Conservation (phyloP, 2,113 vertebrate species). For the Neomonachus schauinslandi region DNA sequence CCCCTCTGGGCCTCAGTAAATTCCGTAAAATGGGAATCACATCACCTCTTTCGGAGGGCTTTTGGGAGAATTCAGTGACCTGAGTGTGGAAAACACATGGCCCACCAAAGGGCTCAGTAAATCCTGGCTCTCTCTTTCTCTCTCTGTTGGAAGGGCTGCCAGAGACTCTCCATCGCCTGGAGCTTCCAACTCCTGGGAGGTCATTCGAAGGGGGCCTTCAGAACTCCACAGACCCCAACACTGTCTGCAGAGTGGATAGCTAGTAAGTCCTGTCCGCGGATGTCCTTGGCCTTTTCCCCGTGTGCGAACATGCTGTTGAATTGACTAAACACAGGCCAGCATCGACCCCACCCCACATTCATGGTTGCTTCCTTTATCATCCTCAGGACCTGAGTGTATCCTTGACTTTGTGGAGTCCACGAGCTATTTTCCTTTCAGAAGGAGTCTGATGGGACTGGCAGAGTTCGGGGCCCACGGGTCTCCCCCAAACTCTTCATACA, state of each 20-base stretch:
- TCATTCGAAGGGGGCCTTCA: not conserved
- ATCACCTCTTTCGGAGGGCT: not conserved
- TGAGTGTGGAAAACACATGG: not conserved
- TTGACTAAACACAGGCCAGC: accelerated
- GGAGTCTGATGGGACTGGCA: not conserved
- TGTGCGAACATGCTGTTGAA: accelerated
- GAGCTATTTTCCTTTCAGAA: not conserved
- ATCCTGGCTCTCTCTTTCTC: not conserved
- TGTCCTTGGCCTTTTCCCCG: accelerated
- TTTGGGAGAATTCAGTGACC: not conserved
- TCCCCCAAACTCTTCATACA: not conserved
- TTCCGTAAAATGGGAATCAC: not conserved
- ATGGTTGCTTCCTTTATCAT: accelerated
- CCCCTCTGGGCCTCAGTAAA: not conserved
- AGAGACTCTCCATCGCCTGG: not conserved
- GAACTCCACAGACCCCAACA: too few species aligned
- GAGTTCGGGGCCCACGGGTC: not conserved
- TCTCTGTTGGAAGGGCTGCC: not conserved
- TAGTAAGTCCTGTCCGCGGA: not conserved
- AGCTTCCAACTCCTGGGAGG: not conserved
- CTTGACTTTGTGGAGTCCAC: accelerated
- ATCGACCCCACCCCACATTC: accelerated
- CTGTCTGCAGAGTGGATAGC: too few species aligned
- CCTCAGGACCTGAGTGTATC: not conserved
- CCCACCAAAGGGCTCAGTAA: not conserved